Conservation (phyloP, 2,797 vertebrate genomes). For the Poecilia picta region DNA sequence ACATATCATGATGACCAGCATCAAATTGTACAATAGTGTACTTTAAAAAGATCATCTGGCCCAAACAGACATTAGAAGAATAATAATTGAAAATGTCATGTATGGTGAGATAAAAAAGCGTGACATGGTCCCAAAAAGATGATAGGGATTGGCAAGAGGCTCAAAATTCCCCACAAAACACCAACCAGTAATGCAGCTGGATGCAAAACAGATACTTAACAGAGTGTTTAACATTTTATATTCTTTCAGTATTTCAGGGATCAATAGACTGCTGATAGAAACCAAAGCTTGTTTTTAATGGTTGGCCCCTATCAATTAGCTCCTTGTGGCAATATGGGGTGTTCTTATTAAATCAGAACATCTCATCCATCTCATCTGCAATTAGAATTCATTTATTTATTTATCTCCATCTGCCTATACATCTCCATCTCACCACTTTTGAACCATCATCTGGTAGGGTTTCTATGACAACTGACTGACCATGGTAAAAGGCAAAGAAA, state of each 20-base stretch:
- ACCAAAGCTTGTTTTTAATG: conserved; percentile 46
- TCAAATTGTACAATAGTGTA: neutral
- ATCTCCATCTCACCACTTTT: neutral
- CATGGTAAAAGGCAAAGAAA: conserved; percentile 24
- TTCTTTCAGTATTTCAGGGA: conserved; percentile 39
- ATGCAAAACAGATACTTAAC: neutral
- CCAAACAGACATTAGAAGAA: neutral
- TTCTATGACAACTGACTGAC: conserved; percentile 48
- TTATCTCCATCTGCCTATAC: neutral
- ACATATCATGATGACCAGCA: neutral
- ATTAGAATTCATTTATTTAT: neutral
- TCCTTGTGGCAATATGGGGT: conserved; percentile 29
- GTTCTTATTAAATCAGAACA: neutral
- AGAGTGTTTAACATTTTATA: conserved; percentile 12
- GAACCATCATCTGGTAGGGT: conserved; percentile 15
- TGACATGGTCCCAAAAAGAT: neutral
- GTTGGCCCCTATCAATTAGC: conserved; percentile 43
- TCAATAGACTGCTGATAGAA: conserved; percentile 45
- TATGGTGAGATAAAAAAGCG: neutral
- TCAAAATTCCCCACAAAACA: conserved; percentile 44
- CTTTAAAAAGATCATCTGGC: neutral
- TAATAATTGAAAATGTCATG: neutral
- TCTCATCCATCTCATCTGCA: conserved; percentile 10
- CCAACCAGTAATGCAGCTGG: conserved; percentile 47
- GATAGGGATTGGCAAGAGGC: neutral